Evolutionary conservation across 2,888 invertebrate genomes (phyloP), one percentile per base, ranked within the genome.

Genomic region (Hoplodrina ambigua): DNA sequence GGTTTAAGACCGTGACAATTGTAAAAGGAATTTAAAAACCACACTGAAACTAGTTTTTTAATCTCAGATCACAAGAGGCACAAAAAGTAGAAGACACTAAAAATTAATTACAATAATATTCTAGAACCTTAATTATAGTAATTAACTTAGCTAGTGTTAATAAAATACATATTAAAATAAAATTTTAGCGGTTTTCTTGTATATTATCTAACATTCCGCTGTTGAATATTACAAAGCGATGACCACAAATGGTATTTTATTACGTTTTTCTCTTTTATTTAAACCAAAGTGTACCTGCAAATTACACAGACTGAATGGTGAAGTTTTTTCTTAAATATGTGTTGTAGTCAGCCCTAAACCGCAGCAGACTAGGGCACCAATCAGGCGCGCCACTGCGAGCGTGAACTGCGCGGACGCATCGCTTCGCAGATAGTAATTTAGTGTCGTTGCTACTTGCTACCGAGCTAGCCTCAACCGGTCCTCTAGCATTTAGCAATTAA

Each of bases 401-500:
- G 80, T 84, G 75, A 84, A 84, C 77, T 86, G 88, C 90, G 90
- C 90, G 84, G 86, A 87, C 91, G 92, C 94, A 89, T 89, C 90
- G 88, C 82, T 81, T 81, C 85, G 87, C 84, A 88, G 89, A 89
- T 90, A 90, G 94, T 89, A 94, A 94, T 94, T 95, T 93, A 90
- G 90, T 89, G 93, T 92, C 90, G 90, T 92, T 91, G 92, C 91
- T 83, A 87, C 84, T 84, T 78, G 87, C 90, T 85, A 85, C 85
- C 76, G 78, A 90, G 89, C 87, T 83, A 85, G 85, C 85, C 78
- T 79, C 81, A 88, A 93, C 94, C 93, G 93, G 94, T 94, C 88
- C 69, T 66, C 73, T 56, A 76, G 90, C 92, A 93, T 93, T 94
- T 94, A 94, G 90, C 92, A 93, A 93, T 94, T 94, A 94, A 92